Base-by-base conservation (phyloP, 2,113 vertebrate species). In the Urocynchramus pylzowi region DNA sequence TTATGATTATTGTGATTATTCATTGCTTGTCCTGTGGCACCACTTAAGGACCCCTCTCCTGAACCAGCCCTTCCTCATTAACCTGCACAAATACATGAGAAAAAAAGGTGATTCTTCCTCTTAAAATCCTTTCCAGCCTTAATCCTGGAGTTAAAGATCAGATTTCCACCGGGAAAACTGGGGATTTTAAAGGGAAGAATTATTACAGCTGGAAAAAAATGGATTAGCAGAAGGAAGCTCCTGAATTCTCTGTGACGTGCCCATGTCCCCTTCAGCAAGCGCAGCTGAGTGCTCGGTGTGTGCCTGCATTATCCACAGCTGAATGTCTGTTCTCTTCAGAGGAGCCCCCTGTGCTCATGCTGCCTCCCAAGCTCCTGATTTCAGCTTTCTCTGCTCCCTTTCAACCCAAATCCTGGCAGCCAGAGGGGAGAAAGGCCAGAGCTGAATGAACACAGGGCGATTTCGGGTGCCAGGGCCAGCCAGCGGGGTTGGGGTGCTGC, bases 401-500 rank as follows among this genome's bases (percentile, higher is more conserved):
- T 93, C 95, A 90, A 89, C 74, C 91, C 97, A 71, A 94, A 96
- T 96, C 96, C 89, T 95, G 95, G 95, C 96, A 98, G 96, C 79
- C 97, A 96, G 96, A 97, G 89, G 92, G 94, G 63, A 44, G 22
- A 93, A 84, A 39, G 68, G 82, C 93, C 84, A 60, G 94, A 77
- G 82, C 89, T 70, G 65, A 97, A 95, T 84, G 88, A 97, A 96
- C 87, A 96, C 97, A 97, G 97, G 60, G 97, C 52, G 75, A 87
- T 93, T 50, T 84, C 67, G 97, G 98, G 97, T 97, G 97, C 97
- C 97, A 97, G 95, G 96, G 93, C 97, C 97, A 82, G 95, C 93
- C 97, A 90, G 94, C 94, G 61, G 96, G 90, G 89, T n/a, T 50
- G 84, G 94, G 78, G 90, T 77, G 52, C 91, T 28, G 61, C 75